Evolutionary conservation across 2,113 vertebrate genomes (phyloP), one percentile per base, ranked within the genome.

Genomic region (Calidris pugnax): DNA sequence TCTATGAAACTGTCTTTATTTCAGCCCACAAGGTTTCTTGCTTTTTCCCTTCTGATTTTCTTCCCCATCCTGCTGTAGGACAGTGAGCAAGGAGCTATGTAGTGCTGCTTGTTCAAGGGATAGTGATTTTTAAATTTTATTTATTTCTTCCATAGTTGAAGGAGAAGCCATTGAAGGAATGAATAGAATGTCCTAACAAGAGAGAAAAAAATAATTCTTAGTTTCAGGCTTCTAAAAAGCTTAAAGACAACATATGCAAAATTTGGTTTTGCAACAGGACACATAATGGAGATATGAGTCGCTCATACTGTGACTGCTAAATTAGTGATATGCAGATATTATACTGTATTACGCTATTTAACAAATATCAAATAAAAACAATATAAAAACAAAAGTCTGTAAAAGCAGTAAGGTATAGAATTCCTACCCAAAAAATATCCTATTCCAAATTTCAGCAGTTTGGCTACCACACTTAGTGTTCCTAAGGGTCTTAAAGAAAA

Each of bases 81-180:
- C 8, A 72, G 12, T 12, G 30, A 56, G 30, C 1, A 9, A 79
- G 17, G 0, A 1, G 10, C 10, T 64, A 2, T 41, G 56, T 56
- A 67, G 33, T 20, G 13, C 13, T 64, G 47, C 47, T 48, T 22
- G 47, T 21, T 48, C 8, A 62, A 55, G 5, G 3, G 10, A 7
- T 27, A 74, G 6, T 10, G 10, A 8, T 18, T 45, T 62, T 63
- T 35, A 4, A 53, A 45, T 45, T 45, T 10, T 8, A 62, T 6
- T 24, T 68, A 8, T 48, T 39, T 23, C 26, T 48, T 59, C 21
- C 10, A 20, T 66, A 51, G 50, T 64, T 78, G 43, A 57, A 71
- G 41, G 14, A 57, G 8, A 66, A 79, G 6, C 7, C 28, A 39
- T 6, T 51, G 33, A 78, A 51, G 15, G 4, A 19, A 57, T 33